Conservation (phyloP, 92 coral and sea anemone species). For the Zoanthus gigantus region DNA sequence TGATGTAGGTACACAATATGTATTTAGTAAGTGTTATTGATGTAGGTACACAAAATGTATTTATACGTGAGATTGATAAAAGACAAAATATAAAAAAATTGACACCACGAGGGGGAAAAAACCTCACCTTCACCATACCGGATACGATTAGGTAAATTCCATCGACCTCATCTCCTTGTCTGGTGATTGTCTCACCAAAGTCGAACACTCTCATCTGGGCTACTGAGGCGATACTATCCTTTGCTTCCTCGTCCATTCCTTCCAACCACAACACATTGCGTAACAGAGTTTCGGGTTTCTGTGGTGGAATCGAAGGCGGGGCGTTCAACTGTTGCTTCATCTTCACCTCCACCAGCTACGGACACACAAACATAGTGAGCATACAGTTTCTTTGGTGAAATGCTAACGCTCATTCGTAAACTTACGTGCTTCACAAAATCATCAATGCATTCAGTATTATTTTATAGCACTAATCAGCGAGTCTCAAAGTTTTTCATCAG, state of each 20-base stretch:
- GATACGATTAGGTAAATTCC: constrained; percentile 90
- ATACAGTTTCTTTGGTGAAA: neutral
- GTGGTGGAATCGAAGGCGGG: constrained; percentile 92
- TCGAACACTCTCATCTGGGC: constrained; percentile 88
- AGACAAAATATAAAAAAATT: no score
- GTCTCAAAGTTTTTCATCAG: no score
- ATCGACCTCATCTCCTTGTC: constrained; percentile 92
- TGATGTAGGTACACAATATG: no score
- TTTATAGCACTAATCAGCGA: no score
- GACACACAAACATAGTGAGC: neutral
- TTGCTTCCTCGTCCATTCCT: constrained; percentile 84
- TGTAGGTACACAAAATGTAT: no score
- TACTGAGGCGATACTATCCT: constrained; percentile 72
- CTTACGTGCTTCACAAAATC: no score
- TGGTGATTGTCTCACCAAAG: constrained; percentile 87
- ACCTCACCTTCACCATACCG: constrained; percentile 94
- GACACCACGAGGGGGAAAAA: no score
- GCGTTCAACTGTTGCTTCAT: constrained; percentile 97
- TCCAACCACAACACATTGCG: constrained; percentile 97
- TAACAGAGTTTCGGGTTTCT: constrained; percentile 77
- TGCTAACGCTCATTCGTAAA: no score
- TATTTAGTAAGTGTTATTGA: no score
- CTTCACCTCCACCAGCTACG: constrained; percentile 89
- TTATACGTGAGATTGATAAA: no score
- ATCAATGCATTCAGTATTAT: no score